A percentile compares a stretch with the other conserved stretches of the same genome.
Evolutionary conservation across 1,140 invertebrate species (phyloP).

Genomic region (Proctacanthus coquilletti): DNA sequence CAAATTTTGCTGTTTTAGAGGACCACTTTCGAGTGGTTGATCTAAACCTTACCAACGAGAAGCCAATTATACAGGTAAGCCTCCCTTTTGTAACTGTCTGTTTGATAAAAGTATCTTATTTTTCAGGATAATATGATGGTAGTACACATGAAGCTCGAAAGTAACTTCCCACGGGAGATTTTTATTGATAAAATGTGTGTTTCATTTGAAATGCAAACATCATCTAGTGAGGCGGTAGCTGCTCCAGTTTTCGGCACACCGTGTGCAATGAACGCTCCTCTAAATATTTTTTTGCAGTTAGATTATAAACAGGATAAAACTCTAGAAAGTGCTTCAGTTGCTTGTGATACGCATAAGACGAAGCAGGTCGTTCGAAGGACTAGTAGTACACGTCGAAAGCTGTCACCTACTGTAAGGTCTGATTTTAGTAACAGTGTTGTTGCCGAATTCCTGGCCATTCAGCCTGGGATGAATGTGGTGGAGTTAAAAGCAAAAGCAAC

Average conservation of each 20-base stretch:
- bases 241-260: not conserved
- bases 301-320: slow-evolving; percentile 68
- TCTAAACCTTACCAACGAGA: slow-evolving; percentile 17
- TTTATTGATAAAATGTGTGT: slow-evolving; percentile 35
- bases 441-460: slow-evolving; percentile 33
- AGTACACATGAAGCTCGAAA: slow-evolving; percentile 39
- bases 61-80: slow-evolving; percentile 17
- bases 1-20: slow-evolving; percentile 22
- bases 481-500: slow-evolving; percentile 41
- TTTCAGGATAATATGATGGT: slow-evolving; percentile 39
- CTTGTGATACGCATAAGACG: slow-evolving; percentile 38
- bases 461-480: slow-evolving; percentile 59
- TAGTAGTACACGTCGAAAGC: slow-evolving; percentile 32
- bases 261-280: slow-evolving; percentile 11
- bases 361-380: slow-evolving; percentile 27
- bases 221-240: slow-evolving; percentile 10
- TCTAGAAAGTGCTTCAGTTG: slow-evolving; percentile 46
- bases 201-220: slow-evolving; percentile 32
- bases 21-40: slow-evolving; percentile 25
- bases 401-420: slow-evolving; percentile 37
- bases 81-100: not conserved
- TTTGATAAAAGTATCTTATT: not conserved
- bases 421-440: slow-evolving; percentile 48
- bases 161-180: slow-evolving; percentile 41
- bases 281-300: slow-evolving; percentile 38